phyloP scores from a whole-genome alignment of 1,140 invertebrate species.

The Pentalonia nigronervosa region DNA sequence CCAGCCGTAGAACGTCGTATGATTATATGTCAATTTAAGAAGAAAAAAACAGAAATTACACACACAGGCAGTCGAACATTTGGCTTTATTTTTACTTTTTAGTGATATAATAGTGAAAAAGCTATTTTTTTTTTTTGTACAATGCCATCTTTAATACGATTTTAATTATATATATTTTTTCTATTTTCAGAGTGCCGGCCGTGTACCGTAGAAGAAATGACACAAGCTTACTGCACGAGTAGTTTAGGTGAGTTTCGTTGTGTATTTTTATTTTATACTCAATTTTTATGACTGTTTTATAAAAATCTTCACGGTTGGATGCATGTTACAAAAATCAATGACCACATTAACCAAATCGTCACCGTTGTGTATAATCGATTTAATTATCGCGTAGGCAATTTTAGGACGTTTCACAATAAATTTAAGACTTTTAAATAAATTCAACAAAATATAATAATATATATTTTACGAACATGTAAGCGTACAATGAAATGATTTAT shows the following conservation, averaged over 20 bases:
- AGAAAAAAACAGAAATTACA: slow-evolving; percentile 27
- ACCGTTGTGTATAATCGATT: not conserved
- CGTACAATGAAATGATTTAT: not conserved
- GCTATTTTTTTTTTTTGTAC: not conserved
- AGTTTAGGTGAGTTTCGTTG: slow-evolving; percentile 41
- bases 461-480: not conserved
- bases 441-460: not conserved
- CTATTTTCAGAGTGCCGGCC: slow-evolving; percentile 49
- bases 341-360: not conserved
- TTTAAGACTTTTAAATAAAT: not conserved
- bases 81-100: not conserved
- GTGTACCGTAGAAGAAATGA: slow-evolving; percentile 55
- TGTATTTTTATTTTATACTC: not conserved
- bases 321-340: not conserved
- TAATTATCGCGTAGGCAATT: not conserved
- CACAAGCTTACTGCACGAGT: slow-evolving; percentile 57
- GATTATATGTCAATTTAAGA: slow-evolving; percentile 38
- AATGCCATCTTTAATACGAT: slow-evolving; percentile 38
- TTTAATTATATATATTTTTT: slow-evolving; percentile 46
- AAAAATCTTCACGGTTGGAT: not conserved
- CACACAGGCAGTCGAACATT: not conserved
- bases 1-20: not conserved
- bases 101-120: not conserved
- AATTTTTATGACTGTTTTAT: not conserved
- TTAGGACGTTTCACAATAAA: not conserved